phyloP scores from a whole-genome alignment of 2,888 invertebrate species.

The Sphinx pinastri region DNA sequence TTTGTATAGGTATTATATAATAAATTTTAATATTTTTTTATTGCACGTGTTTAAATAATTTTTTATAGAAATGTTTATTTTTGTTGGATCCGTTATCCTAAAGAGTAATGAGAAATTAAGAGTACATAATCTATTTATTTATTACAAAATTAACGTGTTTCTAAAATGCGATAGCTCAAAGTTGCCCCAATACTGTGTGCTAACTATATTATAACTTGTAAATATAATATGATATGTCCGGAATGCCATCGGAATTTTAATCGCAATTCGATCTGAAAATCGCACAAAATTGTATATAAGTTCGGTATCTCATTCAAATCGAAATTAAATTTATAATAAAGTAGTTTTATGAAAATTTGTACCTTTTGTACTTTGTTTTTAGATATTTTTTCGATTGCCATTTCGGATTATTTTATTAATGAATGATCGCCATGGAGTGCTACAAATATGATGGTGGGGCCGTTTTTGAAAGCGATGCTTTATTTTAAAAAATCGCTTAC shows the following conservation, averaged over 20 bases:
- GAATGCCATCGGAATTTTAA: constrained; percentile 2
- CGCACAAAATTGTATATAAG: not conserved
- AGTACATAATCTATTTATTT: no score
- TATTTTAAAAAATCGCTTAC: not conserved
- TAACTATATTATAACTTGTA: not conserved
- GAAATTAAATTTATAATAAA: not conserved
- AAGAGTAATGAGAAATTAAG: no score
- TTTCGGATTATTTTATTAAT: not conserved
- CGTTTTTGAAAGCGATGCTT: not conserved
- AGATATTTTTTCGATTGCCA: not conserved
- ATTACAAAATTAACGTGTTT: not conserved
- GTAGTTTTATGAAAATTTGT: constrained; percentile 6
- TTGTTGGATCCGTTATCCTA: no score
- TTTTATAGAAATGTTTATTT: no score
- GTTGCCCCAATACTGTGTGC: not conserved
- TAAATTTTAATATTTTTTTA: no score
- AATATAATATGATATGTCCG: not conserved
- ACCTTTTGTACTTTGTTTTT: not conserved
- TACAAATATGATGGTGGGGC: not conserved
- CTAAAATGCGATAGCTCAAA: not conserved
- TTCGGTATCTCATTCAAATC: constrained; percentile 2
- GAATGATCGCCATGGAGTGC: not conserved
- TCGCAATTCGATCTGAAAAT: constrained; percentile 8
- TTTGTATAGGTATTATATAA: no score
- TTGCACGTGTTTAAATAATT: no score